phyloP scores from a whole-genome alignment of 2,113 vertebrate species.

The Tringa solitaria region DNA sequence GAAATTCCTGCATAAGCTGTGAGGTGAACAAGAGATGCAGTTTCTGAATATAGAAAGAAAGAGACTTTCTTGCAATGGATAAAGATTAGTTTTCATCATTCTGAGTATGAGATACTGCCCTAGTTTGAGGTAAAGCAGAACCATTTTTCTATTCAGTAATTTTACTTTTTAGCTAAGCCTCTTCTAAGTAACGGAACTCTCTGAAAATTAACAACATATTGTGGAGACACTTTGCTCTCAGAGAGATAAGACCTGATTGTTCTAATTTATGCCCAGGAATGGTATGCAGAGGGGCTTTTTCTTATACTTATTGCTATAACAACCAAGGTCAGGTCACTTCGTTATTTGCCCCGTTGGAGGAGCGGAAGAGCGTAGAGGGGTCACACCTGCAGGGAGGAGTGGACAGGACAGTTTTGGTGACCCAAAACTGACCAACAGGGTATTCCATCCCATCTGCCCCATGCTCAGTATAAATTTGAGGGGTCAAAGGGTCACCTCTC shows the following conservation, averaged over 20 bases:
- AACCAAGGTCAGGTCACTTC: not conserved
- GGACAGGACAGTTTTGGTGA: not conserved
- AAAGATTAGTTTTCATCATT: not conserved
- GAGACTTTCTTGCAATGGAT: not conserved
- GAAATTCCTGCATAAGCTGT: not conserved
- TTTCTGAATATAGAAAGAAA: not conserved
- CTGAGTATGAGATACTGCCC: not conserved
- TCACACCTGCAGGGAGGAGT: not conserved
- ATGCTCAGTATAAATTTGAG: not conserved
- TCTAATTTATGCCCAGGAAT: not conserved
- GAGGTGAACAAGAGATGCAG: not conserved
- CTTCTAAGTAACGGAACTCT: not conserved
- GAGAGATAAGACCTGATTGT: not conserved
- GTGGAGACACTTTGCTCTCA: not conserved
- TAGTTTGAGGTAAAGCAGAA: not conserved
- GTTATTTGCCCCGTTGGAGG: not conserved
- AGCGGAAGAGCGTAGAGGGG: not conserved
- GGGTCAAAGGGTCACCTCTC: not conserved
- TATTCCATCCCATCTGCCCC: not conserved
- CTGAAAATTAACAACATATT: not conserved
- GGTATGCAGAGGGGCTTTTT: not conserved
- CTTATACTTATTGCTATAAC: not conserved
- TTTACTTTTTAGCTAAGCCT: not conserved
- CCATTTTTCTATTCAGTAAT: not conserved
- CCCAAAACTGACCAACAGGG: not conserved